Percentiles rank a stretch among this genome's conserved stretches.
phyloP scores from a whole-genome alignment of 2,888 invertebrate species.

The Auanema sp. region DNA sequence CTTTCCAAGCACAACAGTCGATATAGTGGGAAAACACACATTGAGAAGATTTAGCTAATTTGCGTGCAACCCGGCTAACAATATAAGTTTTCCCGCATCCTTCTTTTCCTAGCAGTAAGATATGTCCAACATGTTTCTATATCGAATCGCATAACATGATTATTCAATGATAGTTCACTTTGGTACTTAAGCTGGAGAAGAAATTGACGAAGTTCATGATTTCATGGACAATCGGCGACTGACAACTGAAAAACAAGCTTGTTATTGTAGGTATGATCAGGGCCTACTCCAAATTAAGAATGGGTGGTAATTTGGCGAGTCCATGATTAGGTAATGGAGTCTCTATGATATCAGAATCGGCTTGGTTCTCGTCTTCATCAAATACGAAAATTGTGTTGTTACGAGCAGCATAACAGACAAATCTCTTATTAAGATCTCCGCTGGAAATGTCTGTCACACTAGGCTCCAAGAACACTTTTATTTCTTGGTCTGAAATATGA shows the following conservation, averaged over 20 bases:
- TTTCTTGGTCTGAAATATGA: too few relatives aligned
- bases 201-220: slow-evolving; percentile 9
- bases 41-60: slow-evolving; percentile 19
- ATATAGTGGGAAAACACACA: slow-evolving; percentile 23
- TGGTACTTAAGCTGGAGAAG: neutral
- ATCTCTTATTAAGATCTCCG: too few relatives aligned
- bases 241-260: slow-evolving; percentile 10
- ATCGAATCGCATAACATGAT: slow-evolving; percentile 9
- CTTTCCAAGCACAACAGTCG: slow-evolving; percentile 29
- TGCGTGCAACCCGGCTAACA: slow-evolving; percentile 26
- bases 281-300: neutral
- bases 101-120: slow-evolving; percentile 22
- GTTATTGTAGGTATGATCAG: neutral
- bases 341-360: neutral
- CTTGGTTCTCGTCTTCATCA: neutral
- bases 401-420: too few relatives aligned
- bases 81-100: slow-evolving; percentile 42
- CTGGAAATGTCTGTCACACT: too few relatives aligned
- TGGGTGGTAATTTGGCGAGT: neutral
- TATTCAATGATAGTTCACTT: neutral
- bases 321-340: neutral
- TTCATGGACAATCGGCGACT: neutral
- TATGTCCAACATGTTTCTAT: slow-evolving; percentile 19
- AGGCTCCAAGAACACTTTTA: too few relatives aligned
- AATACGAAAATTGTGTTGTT: too few relatives aligned